Conservation (phyloP, 2,113 vertebrate genomes). For the Scomber scombrus region DNA sequence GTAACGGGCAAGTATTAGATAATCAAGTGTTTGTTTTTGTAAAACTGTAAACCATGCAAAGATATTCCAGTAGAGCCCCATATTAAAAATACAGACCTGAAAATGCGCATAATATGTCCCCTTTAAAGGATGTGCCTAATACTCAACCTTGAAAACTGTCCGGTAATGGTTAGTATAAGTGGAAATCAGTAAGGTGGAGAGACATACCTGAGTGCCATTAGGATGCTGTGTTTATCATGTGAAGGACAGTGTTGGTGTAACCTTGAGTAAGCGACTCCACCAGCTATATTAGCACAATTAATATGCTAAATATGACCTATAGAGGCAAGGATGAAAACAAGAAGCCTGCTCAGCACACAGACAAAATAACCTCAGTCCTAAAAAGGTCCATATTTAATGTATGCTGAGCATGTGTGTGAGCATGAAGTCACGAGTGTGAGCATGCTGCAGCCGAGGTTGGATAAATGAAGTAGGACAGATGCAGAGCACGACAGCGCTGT, state of each 20-base stretch:
- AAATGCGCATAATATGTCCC: neutral
- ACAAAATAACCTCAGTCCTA: constrained; percentile 9
- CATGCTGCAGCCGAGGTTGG: constrained; percentile 20
- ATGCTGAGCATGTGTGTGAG: constrained; percentile 13
- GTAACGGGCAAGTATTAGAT: no score
- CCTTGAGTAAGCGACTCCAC: constrained; percentile 59
- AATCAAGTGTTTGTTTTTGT: no score
- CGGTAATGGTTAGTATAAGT: neutral
- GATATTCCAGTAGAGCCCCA: no score
- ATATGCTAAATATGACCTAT: constrained; percentile 60
- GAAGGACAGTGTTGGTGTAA: constrained; percentile 49
- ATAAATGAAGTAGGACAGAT: constrained; percentile 52
- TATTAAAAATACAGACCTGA: no score
- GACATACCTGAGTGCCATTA: constrained; percentile 32
- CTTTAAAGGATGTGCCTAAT: constrained; percentile 1
- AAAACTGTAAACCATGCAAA: no score
- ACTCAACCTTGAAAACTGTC: constrained; percentile 41
- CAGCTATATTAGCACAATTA: constrained; percentile 28
- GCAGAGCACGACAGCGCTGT: constrained; percentile 38
- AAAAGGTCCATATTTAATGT: constrained; percentile 27
- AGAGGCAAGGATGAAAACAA: constrained; percentile 20
- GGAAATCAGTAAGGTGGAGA: constrained; percentile 30
- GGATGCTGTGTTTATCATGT: constrained; percentile 49
- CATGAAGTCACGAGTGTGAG: constrained; percentile 24
- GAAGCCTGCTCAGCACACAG: constrained; percentile 8